These are phyloP conservation scores for Heliothis subflexa DNA, from an alignment of 1,140 invertebrate species.

Conservation along the genomic window DNA sequence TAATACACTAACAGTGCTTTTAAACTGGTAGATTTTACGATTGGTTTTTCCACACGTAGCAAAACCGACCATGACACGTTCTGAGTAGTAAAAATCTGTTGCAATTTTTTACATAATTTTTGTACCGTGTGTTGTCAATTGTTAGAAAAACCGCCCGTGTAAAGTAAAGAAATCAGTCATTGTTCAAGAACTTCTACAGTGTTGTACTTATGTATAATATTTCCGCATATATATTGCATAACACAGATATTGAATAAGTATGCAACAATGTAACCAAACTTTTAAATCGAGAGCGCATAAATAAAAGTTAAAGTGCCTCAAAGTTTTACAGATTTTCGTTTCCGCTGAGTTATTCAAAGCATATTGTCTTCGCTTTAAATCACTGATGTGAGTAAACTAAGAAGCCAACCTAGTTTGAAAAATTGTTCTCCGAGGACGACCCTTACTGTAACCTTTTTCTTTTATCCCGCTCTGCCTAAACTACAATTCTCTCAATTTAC, in stretches of 20 bases:
- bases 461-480: conserved; percentile 58
- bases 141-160: too few relatives aligned
- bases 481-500: conserved; percentile 68
- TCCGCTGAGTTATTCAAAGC: conserved; percentile 40
- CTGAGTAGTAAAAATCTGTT: too few relatives aligned
- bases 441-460: conserved; percentile 62
- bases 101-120: too few relatives aligned
- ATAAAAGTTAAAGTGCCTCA: conserved; percentile 26
- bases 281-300: conserved; percentile 17
- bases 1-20: too few relatives aligned
- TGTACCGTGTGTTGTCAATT: too few relatives aligned
- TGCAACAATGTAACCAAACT: neutral
- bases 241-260: too few relatives aligned
- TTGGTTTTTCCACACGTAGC: too few relatives aligned
- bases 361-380: conserved; percentile 58
- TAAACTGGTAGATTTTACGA: too few relatives aligned
- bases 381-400: conserved; percentile 63
- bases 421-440: conserved; percentile 69
- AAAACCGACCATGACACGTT: too few relatives aligned
- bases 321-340: conserved; percentile 39
- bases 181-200: too few relatives aligned
- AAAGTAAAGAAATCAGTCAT: too few relatives aligned
- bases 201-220: neutral
- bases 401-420: conserved; percentile 72
- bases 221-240: neutral